A percentile compares a stretch with the other conserved stretches of the same genome.
Conservation (phyloP, 1,140 invertebrate species). For the Spodoptera frugiperda region DNA sequence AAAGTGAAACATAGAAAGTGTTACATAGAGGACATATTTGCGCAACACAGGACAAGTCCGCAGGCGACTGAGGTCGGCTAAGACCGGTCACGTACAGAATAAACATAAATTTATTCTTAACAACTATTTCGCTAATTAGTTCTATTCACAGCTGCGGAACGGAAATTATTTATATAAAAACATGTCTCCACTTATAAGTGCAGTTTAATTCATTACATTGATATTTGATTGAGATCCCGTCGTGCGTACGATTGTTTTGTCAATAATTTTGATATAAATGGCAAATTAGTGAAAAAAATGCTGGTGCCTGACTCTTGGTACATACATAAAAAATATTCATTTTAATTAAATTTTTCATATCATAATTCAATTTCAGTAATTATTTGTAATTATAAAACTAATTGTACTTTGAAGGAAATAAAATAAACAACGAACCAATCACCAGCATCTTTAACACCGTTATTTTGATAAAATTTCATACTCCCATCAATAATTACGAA, state of each 20-base stretch:
- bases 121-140: slow-evolving; percentile 68
- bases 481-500: slow-evolving; percentile 50
- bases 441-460: slow-evolving; percentile 41
- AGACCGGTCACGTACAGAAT: slow-evolving; percentile 46
- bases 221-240: slow-evolving; percentile 77
- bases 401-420: slow-evolving; percentile 30
- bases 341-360: neutral
- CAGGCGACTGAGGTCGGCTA: slow-evolving; percentile 22
- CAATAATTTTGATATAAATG: slow-evolving; percentile 59
- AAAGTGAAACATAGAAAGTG: neutral
- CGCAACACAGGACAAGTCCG: neutral
- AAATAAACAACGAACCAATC: slow-evolving; percentile 9
- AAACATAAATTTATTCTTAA: slow-evolving; percentile 54
- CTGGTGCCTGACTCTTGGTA: slow-evolving; percentile 22
- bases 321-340: neutral
- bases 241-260: slow-evolving; percentile 59
- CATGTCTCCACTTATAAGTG: slow-evolving; percentile 64
- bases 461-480: slow-evolving; percentile 45
- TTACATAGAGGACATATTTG: neutral
- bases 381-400: slow-evolving; percentile 29
- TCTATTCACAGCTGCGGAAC: slow-evolving; percentile 80
- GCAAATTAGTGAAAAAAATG: slow-evolving; percentile 57
- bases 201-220: slow-evolving; percentile 67
- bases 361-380: slow-evolving; percentile 4
- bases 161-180: slow-evolving; percentile 70